Evolutionary conservation across 2,797 vertebrate species (phyloP).

Genomic region (Channallabes apus): DNA sequence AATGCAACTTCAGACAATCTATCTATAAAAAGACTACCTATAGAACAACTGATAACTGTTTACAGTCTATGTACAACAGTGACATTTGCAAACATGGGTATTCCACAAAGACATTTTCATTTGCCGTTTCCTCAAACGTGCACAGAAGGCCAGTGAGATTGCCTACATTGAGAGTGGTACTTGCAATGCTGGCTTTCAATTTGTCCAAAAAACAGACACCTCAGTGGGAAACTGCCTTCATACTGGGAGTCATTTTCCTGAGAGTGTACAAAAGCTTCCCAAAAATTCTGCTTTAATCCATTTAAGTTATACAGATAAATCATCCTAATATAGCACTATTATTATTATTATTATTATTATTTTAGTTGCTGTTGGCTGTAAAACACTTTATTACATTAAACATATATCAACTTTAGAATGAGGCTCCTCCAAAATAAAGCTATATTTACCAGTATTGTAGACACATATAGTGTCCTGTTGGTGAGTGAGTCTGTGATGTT

Average conservation of each 20-base stretch:
- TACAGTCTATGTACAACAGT: neutral
- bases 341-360: neutral
- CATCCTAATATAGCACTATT: neutral
- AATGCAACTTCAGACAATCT: neutral
- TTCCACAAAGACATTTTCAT: neutral
- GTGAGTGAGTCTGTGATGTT: conserved; percentile 95
- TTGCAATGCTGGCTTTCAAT: neutral
- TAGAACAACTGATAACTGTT: neutral
- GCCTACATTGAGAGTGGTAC: neutral
- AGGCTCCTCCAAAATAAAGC: conserved; percentile 33
- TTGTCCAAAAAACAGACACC: neutral
- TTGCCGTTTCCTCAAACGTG: conserved; percentile 1
- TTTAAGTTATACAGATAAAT: neutral
- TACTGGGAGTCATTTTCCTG: neutral
- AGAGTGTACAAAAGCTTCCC: conserved; percentile 3
- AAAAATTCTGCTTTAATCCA: neutral
- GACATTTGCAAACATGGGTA: neutral
- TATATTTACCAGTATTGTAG: conserved; percentile 90
- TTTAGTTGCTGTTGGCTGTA: neutral
- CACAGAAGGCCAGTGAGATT: neutral
- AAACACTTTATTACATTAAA: conserved; percentile 32
- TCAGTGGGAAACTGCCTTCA: neutral
- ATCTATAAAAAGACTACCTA: neutral
- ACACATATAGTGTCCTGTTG: conserved; percentile 92
- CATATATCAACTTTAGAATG: conserved; percentile 38